Base-by-base conservation (phyloP, 2,797 vertebrate genomes). In the Scolopax rusticola region DNA sequence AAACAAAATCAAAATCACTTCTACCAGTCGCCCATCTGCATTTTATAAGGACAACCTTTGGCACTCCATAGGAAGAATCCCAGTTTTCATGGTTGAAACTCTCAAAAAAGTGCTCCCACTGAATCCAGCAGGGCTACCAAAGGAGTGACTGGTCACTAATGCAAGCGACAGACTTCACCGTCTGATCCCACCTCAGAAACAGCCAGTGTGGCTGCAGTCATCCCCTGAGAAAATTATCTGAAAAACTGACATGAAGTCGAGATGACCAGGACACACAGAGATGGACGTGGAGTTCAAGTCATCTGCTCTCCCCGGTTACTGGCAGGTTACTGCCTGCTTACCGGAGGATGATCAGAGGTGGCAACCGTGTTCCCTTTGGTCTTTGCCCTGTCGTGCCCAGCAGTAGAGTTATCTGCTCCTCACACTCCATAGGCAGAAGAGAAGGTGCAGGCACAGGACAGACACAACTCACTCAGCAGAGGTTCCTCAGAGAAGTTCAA, bases 141-240 rank as follows among this genome's bases (percentile, higher is more conserved):
- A 1, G 0, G 53, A 68, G 48, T 2, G 17, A 47, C 30, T 1
- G 3, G 36, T 14, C 2, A 1, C n/a, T 30, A 36, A 7, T 2
- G 10, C 0, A 1, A 79, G 73, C 10, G 40, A 51, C 16, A 0
- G 0, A 45, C 30, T 5, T 76, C 28, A 50, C 25, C 48, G 18
- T 3, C 18, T 15, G 28, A 48, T 32, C 65, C 65, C 32, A 54
- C 47, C 27, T 57, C 11, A 57, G 57, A 32, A 82, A n/a, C 8
- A 57, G 30, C 23, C 9, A 15, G 9, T 16, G 23, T 5, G 38
- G 38, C 61, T 53, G 20, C 57, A 19, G 12, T 1, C 0, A 0
- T 17, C 48, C 11, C 15, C 36, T 33, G 36, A 77, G 48, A 70
- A 69, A 64, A 33, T 20, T 0, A 57, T 7, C 80, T 32, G n/a